Percentiles rank a stretch among this genome's conserved stretches.
These are phyloP conservation scores for Colossoma macropomum DNA, from an alignment of 2,113 vertebrate species.

Conservation along the genomic window DNA sequence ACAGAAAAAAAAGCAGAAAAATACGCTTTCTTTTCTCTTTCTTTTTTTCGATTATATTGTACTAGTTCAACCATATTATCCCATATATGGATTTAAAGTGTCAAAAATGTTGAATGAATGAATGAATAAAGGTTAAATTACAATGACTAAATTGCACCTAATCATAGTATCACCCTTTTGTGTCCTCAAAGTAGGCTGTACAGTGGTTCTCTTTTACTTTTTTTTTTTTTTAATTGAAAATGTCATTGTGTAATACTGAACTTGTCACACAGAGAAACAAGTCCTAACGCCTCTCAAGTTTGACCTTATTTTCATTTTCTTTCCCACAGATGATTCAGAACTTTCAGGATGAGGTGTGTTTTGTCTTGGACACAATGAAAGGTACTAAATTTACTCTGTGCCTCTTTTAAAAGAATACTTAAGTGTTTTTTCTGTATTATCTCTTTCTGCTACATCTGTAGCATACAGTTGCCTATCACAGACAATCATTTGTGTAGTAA, in stretches of 20 bases:
- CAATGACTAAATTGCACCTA: too few relatives aligned
- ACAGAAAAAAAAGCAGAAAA: too few relatives aligned
- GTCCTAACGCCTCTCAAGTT: background rate
- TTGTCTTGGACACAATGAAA: slow-evolving; percentile 97
- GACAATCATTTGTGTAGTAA: too few relatives aligned
- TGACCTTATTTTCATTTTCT: slow-evolving; percentile 9
- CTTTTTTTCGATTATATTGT: too few relatives aligned
- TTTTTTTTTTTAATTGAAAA: background rate
- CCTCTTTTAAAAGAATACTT: background rate
- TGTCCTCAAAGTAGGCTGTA: background rate
- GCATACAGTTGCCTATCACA: too few relatives aligned
- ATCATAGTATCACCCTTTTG: too few relatives aligned
- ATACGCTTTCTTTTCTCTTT: too few relatives aligned
- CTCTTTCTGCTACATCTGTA: background rate
- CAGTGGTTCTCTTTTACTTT: background rate
- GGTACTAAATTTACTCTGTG: slow-evolving; percentile 70
- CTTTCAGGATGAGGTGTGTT: slow-evolving; percentile 96
- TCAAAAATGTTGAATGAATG: too few relatives aligned
- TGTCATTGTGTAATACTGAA: too few relatives aligned
- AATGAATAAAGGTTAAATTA: too few relatives aligned
- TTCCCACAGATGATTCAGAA: slow-evolving; percentile 93
- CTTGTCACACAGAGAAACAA: background rate
- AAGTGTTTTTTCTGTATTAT: background rate
- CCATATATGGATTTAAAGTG: too few relatives aligned
- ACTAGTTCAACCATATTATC: too few relatives aligned